Evolutionary conservation across 2,797 vertebrate species (phyloP).

Genomic region (Anomalospiza imberbis): DNA sequence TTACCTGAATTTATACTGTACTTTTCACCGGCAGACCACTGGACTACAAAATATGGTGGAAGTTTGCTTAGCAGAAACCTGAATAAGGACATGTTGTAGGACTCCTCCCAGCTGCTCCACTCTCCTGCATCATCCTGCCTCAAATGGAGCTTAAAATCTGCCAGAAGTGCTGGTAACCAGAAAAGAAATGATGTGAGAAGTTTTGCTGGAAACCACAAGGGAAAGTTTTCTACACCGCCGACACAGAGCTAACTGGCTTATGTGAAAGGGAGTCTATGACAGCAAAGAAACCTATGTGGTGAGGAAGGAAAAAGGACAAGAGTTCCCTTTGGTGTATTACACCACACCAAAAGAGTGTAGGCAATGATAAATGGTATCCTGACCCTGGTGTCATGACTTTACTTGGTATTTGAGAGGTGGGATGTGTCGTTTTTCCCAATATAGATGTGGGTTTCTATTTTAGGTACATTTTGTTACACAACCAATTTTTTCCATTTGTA

Average conservation of each 20-base stretch:
- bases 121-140: neutral
- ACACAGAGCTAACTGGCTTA: neutral
- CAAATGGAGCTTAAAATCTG: neutral
- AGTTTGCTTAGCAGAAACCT: neutral
- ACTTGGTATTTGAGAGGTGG: neutral
- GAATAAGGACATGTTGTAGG: neutral
- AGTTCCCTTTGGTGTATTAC: neutral
- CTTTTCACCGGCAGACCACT: neutral
- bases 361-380: neutral
- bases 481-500: neutral
- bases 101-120: neutral
- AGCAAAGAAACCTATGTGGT: neutral
- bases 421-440: neutral
- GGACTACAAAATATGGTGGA: neutral
- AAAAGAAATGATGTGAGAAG: neutral
- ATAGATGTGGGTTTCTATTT: neutral
- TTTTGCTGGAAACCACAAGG: neutral
- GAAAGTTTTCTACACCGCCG: neutral
- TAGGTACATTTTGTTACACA: neutral
- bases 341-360: neutral
- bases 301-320: neutral
- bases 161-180: neutral
- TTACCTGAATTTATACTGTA: neutral
- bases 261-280: neutral
- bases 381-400: neutral